Percentiles rank a stretch among this genome's conserved stretches.
Evolutionary conservation across 1,140 invertebrate species (phyloP).

Genomic region (Phocides pigmalion): DNA sequence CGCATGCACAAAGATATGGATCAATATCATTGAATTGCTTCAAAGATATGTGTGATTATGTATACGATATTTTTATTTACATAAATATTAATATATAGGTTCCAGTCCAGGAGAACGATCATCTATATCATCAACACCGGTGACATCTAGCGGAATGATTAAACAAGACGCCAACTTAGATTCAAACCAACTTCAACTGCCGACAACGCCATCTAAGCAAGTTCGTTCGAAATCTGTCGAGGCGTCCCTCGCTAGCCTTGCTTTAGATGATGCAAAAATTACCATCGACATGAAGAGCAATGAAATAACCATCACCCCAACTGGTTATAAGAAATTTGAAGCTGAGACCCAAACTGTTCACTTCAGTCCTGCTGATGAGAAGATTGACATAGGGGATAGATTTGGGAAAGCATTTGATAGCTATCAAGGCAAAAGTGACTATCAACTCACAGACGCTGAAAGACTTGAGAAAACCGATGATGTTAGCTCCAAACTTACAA

Average conservation of each 20-base stretch:
- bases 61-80: not conserved
- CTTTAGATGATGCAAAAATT: constrained; percentile 69
- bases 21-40: not conserved
- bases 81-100: constrained; percentile 53
- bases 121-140: constrained; percentile 70
- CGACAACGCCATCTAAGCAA: constrained; percentile 63
- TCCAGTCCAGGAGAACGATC: constrained; percentile 78
- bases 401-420: constrained; percentile 60
- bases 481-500: constrained; percentile 62
- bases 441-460: constrained; percentile 39
- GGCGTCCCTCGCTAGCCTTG: constrained; percentile 65
- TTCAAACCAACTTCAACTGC: constrained; percentile 67
- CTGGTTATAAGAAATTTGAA: constrained; percentile 54
- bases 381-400: constrained; percentile 67
- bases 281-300: constrained; percentile 70
- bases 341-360: constrained; percentile 46
- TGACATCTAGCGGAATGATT: constrained; percentile 57
- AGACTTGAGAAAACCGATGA: constrained; percentile 51
- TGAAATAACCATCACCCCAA: constrained; percentile 75
- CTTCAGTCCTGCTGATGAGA: constrained; percentile 60
- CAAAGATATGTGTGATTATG: not conserved
- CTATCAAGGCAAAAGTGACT: constrained; percentile 60
- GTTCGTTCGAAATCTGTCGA: constrained; percentile 77
- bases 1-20: not conserved
- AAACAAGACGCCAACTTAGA: constrained; percentile 61